phyloP scores from a whole-genome alignment of 1,140 invertebrate species.

The Epicauta chinensis region DNA sequence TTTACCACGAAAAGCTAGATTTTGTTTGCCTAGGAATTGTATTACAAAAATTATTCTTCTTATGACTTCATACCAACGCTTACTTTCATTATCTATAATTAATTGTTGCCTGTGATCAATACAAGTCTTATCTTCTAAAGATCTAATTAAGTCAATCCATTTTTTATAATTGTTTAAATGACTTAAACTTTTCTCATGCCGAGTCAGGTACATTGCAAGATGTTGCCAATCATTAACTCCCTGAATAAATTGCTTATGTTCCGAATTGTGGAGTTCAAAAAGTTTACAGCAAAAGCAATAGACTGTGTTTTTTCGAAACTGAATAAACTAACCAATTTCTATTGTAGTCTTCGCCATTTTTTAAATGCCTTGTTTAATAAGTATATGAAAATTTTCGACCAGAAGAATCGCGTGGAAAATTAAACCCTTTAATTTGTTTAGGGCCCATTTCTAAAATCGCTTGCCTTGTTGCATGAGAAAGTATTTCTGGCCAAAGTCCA shows the following conservation, averaged over 20 bases:
- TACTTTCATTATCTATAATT: not conserved
- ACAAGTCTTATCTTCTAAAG: not conserved
- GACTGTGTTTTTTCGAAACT: not conserved
- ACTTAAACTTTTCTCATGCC: not conserved
- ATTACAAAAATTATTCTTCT: slow-evolving; percentile 6
- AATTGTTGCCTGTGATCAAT: no score
- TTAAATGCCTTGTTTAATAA: not conserved
- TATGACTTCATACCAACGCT: slow-evolving; percentile 8
- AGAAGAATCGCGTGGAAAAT: not conserved
- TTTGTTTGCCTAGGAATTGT: not conserved
- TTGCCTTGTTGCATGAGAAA: not conserved
- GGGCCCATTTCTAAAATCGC: slow-evolving; percentile 1
- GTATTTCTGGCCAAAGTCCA: no score
- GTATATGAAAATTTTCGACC: not conserved
- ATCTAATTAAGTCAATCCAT: not conserved
- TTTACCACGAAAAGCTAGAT: slow-evolving; percentile 11
- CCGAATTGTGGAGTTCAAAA: not conserved
- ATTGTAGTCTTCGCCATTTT: not conserved
- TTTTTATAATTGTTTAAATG: not conserved
- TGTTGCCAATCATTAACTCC: slow-evolving; percentile 1
- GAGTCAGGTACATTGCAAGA: not conserved
- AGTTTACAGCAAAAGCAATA: slow-evolving; percentile 3
- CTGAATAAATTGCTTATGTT: not conserved
- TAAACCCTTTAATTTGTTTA: not conserved
- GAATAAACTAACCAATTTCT: slow-evolving; percentile 3